Evolutionary conservation across 1,140 invertebrate genomes (phyloP).

Genomic region (Mycetomoellerius zeteki): DNA sequence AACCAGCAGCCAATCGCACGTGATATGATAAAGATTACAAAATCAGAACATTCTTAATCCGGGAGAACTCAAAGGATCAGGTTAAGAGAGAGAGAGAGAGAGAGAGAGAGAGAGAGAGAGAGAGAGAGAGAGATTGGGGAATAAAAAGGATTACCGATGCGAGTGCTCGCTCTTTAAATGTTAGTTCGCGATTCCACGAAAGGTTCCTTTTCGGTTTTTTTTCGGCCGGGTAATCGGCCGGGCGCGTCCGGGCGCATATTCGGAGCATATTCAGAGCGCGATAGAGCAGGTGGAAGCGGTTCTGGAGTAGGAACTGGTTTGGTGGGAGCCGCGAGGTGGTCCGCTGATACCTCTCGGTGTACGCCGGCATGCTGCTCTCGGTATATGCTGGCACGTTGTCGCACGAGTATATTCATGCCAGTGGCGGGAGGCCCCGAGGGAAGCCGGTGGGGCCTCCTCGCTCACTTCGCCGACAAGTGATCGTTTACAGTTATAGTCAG

Average conservation of each 20-base stretch:
- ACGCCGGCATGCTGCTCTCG: conserved; percentile 9
- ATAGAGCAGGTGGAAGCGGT: conserved; percentile 70
- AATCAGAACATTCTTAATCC: neutral
- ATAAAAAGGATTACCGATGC: neutral
- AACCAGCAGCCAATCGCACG: neutral
- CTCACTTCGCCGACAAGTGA: conserved; percentile 84
- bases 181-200: neutral
- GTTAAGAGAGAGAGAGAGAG: neutral
- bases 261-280: conserved; percentile 39
- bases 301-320: conserved; percentile 66
- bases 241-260: conserved; percentile 18
- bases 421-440: conserved; percentile 64
- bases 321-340: conserved; percentile 69
- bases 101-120: neutral
- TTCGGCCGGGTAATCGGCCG: conserved; percentile 28
- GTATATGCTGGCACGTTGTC: conserved; percentile 49
- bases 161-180: neutral
- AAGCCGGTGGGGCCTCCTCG: conserved; percentile 61
- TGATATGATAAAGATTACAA: conserved; percentile 20
- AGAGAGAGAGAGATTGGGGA: neutral
- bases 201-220: neutral
- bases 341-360: conserved; percentile 35
- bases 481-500: conserved; percentile 87
- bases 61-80: neutral
- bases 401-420: conserved; percentile 49